These are phyloP conservation scores for Seladonia tumulorum DNA, from an alignment of 2,888 invertebrate genomes.

Conservation along the genomic window DNA sequence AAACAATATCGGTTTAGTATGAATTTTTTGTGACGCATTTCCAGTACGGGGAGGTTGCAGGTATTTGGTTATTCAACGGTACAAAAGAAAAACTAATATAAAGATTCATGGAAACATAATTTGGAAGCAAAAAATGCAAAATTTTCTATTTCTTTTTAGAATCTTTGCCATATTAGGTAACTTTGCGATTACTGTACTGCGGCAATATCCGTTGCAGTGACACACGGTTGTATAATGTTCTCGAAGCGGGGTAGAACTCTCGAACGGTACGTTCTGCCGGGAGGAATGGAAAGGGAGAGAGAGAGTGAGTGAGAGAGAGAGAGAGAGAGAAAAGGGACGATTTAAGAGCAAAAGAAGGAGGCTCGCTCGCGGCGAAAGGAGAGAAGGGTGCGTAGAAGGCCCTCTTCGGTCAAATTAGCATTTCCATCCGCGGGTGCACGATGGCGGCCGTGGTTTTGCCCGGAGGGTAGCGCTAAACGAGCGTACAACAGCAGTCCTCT, in stretches of 20 bases:
- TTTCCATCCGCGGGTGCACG: constrained; percentile 75
- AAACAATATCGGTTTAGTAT: too few species aligned
- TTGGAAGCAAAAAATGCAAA: too few species aligned
- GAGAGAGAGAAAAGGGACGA: constrained; percentile 53
- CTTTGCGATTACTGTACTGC: background rate
- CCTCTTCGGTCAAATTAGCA: constrained; percentile 75
- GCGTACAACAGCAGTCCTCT: constrained; percentile 69
- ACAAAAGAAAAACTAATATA: too few species aligned
- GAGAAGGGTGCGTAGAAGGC: constrained; percentile 60
- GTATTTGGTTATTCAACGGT: too few species aligned
- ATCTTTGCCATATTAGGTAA: background rate
- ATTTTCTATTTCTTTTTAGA: too few species aligned
- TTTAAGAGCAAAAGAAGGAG: constrained; percentile 52
- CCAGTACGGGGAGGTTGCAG: too few species aligned
- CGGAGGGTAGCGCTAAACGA: constrained; percentile 74
- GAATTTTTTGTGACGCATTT: too few species aligned
- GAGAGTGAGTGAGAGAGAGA: constrained; percentile 41
- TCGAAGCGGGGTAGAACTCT: background rate
- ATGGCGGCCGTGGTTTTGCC: constrained; percentile 70
- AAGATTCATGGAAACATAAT: too few species aligned
- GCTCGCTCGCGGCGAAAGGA: constrained; percentile 48
- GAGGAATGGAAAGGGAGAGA: constrained; percentile 42
- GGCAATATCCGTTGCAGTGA: background rate
- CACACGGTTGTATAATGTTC: background rate
- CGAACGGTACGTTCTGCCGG: constrained; percentile 47